Conservation (phyloP, 2,797 vertebrate genomes). For the Babyrousa celebensis region DNA sequence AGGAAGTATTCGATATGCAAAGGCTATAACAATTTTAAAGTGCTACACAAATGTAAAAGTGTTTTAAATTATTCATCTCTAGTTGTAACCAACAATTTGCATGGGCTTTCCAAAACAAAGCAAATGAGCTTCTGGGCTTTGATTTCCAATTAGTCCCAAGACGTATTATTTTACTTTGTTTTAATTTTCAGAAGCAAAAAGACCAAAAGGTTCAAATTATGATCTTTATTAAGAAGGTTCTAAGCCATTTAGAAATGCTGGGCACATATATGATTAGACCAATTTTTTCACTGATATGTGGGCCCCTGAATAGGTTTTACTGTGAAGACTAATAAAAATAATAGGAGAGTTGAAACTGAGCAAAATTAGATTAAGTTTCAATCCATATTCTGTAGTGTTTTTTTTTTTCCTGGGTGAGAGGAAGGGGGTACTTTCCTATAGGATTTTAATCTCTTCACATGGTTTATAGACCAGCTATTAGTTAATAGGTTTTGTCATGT, state of each 20-base stretch:
- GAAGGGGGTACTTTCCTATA: neutral
- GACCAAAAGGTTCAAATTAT: slow-evolving; percentile 65
- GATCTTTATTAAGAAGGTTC: slow-evolving; percentile 71
- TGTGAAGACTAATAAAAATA: slow-evolving; percentile 85
- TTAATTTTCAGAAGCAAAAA: slow-evolving; percentile 62
- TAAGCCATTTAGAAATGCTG: slow-evolving; percentile 66
- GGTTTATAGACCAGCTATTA: slow-evolving; percentile 62
- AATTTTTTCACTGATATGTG: slow-evolving; percentile 42
- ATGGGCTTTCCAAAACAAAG: slow-evolving; percentile 49
- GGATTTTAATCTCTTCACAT: slow-evolving; percentile 58
- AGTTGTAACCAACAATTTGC: slow-evolving; percentile 65
- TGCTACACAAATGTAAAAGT: slow-evolving; percentile 58
- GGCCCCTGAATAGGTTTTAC: slow-evolving; percentile 80
- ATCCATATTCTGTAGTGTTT: slow-evolving; percentile 38
- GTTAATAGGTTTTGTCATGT: slow-evolving; percentile 55
- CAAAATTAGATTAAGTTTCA: slow-evolving; percentile 77
- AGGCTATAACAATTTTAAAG: slow-evolving; percentile 56
- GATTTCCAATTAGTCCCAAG: slow-evolving; percentile 66
- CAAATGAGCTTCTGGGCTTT: slow-evolving; percentile 43
- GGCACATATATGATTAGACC: neutral
- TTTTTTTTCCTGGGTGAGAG: neutral
- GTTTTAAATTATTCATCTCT: slow-evolving; percentile 63
- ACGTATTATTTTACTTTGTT: slow-evolving; percentile 27
- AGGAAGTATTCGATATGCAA: slow-evolving; percentile 61
- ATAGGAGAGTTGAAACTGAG: slow-evolving; percentile 82